Base-by-base conservation (phyloP, 2,113 vertebrate species). In the Sinocyclocheilus anophthalmus region DNA sequence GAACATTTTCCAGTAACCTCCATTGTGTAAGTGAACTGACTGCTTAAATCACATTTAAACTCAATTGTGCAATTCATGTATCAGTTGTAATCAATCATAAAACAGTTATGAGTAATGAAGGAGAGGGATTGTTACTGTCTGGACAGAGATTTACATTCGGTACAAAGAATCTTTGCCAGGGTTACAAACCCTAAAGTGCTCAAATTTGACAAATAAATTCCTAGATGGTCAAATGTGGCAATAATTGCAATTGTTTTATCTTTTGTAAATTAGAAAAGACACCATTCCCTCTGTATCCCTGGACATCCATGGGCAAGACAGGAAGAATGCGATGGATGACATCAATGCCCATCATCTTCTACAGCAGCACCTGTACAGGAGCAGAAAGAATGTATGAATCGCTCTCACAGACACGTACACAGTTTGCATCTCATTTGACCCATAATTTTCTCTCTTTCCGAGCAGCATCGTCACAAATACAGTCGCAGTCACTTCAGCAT, bases 331-430 rank as follows among this genome's bases (percentile, higher is more conserved):
- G 76, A 94, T 94, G 5, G 96, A 96, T 65, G 97, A 96, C 65
- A 87, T 95, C 1, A 92, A 96, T 0, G 94, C 95, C 2, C 98
- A 99, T 90, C 97, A 97, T 88, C 95, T 97, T 1, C 93, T 99
- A 50, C 96, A 99, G 53, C 96, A 98, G 90, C 97, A 98, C 86
- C 94, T 99, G 76, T 99, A 99, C 84, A 97, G 96, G 87, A 95
- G 97, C 83, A 95, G 97, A 86, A 97, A 98, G 88, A 93, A 98
- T 95, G 98, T 98, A 83, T 88, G 92, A 83, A 84, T 37, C 1
- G 16, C 13, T 5, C 30, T 3, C 30, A 33, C 30, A 33, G 2
- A 33, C 30, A 33, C 30, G n/a, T n/a, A n/a, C n/a, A n/a, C n/a
- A 11, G n/a, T 76, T 76, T 53, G n/a, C 22, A 30, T 76, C 45